phyloP scores from a whole-genome alignment of 2,888 invertebrate species.

The Caprella mutica region DNA sequence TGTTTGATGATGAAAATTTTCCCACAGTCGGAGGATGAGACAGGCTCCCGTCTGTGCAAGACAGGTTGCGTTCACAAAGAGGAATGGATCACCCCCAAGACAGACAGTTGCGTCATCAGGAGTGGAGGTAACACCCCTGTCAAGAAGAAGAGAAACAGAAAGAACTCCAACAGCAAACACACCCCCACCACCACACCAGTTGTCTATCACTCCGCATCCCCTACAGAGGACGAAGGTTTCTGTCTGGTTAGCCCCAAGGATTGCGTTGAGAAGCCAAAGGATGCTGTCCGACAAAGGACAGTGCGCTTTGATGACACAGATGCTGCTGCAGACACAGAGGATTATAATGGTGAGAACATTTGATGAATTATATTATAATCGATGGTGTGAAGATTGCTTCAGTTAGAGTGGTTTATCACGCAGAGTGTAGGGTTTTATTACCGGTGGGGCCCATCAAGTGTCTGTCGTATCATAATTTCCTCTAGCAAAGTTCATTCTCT shows the following conservation, averaged over 20 bases:
- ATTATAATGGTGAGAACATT: constrained; percentile 6
- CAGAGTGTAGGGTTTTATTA: no score
- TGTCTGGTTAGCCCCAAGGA: not conserved
- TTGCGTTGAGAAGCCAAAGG: not conserved
- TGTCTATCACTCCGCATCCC: not conserved
- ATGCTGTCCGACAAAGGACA: not conserved
- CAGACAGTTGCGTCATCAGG: constrained; percentile 1
- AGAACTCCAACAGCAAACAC: not conserved
- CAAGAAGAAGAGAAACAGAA: constrained; percentile 3
- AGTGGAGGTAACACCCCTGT: not conserved
- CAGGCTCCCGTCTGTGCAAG: no score
- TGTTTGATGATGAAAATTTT: no score
- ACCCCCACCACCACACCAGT: not conserved
- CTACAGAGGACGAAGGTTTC: constrained; percentile 6
- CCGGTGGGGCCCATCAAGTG: no score
- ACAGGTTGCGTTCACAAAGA: not conserved
- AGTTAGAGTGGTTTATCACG: no score
- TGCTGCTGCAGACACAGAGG: constrained; percentile 6
- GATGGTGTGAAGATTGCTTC: no score
- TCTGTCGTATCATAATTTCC: no score
- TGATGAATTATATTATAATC: no score
- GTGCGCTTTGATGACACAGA: constrained; percentile 7
- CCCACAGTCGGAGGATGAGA: no score
- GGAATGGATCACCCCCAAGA: not conserved
- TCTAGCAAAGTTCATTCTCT: no score